These are phyloP conservation scores for Apogon hyalosoma DNA, from an alignment of 2,797 vertebrate genomes.

Conservation along the genomic window DNA sequence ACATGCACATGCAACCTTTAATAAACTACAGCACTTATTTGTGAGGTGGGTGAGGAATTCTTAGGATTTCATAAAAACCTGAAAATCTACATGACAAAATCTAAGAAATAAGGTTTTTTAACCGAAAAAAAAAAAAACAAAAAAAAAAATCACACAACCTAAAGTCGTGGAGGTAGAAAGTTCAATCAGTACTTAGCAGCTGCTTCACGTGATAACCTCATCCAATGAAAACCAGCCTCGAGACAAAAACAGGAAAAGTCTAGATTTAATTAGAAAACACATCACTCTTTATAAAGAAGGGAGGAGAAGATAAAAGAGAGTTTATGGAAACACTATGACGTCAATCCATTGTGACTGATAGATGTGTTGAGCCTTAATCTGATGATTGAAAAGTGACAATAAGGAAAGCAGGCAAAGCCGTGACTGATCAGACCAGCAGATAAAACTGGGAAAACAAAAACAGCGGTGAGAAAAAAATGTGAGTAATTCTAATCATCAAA, in stretches of 20 bases:
- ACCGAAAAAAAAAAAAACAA: neutral
- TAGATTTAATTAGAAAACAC: constrained; percentile 30
- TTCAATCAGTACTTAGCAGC: constrained; percentile 18
- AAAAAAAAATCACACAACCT: neutral
- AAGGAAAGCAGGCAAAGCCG: neutral
- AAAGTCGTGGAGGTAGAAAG: neutral
- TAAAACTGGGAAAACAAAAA: neutral
- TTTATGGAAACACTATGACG: constrained; percentile 34
- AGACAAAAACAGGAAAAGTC: neutral
- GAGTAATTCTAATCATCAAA: constrained; percentile 31
- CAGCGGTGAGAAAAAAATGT: constrained; percentile 26
- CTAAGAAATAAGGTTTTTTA: neutral
- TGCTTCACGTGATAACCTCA: neutral
- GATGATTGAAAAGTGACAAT: constrained; percentile 22
- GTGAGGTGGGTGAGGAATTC: neutral
- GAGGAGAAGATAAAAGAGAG: neutral
- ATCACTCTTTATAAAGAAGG: neutral
- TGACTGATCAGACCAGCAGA: constrained; percentile 24
- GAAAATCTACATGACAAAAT: constrained; percentile 2
- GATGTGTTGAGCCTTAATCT: constrained; percentile 15
- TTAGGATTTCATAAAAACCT: neutral
- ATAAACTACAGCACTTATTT: constrained; percentile 5
- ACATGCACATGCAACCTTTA: neutral
- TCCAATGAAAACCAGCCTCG: constrained; percentile 13
- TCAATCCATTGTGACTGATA: constrained; percentile 31